Evolutionary conservation across 1,140 invertebrate genomes (phyloP), one percentile per base, ranked within the genome.

Genomic region (Heliothis virescens): DNA sequence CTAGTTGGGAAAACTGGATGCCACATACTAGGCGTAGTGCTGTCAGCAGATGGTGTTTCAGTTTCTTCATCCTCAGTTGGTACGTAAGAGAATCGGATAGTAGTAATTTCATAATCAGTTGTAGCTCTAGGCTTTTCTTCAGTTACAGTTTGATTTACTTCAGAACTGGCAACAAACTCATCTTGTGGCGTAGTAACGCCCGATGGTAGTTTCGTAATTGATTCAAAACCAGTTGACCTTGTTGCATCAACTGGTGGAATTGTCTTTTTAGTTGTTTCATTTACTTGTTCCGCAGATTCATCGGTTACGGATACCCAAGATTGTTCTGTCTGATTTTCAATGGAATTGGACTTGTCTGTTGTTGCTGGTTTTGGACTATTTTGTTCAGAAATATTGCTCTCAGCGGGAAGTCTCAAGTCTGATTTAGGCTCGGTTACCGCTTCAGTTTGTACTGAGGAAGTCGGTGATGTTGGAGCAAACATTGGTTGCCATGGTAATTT

Each of bases 121-220:
- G 84, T 90, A 34, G 84, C 83, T 12, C 69, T 72, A 55, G 84
- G 73, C 67, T 82, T 80, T 13, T 84, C 77, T 79, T 85, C 76
- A 34, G 84, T 85, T 57, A 82, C 53, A 12, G 81, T 82, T 81
- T 89, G 82, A 81, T 86, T 89, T 59, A 86, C 83, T 76, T 91
- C 85, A 50, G 80, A 83, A 79, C 76, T 86, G 74, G 65, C 81
- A 72, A 80, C 60, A 79, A 81, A 88, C 5, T 94, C 92, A 79
- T 91, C 90, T 72, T 82, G 87, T 18, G 93, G 93, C 26, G 92
- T 94, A 52, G 93, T 94, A 41, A 92, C 74, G 47, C 80, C 90
- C 52, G 90, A 83, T 72, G 92, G 92, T 76, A 94, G 80, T 88
- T 94, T 94, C 69, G 93, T 94, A 84, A 94, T 93, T 65, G 92